Conservation (phyloP, 1,140 invertebrate species). For the Varroa destructor region DNA sequence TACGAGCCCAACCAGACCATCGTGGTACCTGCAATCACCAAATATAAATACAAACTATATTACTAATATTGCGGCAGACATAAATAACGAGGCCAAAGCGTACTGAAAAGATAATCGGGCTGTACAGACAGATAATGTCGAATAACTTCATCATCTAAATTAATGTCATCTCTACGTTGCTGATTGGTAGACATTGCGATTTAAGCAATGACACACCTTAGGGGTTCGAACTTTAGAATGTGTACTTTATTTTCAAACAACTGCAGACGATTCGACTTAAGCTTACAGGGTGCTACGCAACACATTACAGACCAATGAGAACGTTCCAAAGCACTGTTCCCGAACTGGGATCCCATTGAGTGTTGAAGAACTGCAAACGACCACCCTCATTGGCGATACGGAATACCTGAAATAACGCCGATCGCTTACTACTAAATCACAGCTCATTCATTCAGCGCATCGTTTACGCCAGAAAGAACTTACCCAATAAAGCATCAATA, state of each 20-base stretch:
- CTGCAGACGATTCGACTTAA: no score
- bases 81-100: background rate
- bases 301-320: background rate
- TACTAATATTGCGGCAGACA: background rate
- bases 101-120: background rate
- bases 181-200: no score
- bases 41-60: background rate
- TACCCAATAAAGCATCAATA: no score
- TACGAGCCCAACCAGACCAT: constrained; percentile 12
- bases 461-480: no score
- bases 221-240: no score
- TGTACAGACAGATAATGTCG: background rate
- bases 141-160: no score
- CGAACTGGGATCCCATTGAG: constrained; percentile 49
- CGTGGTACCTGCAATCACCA: background rate
- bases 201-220: no score
- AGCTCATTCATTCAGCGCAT: no score
- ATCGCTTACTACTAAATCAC: no score
- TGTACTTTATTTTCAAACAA: no score
- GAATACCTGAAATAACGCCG: background rate
- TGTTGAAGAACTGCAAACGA: constrained; percentile 57
- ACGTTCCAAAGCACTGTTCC: constrained; percentile 41
- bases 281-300: no score
- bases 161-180: no score
- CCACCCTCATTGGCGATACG: constrained; percentile 47